Conservation (phyloP, 2,888 invertebrate species). For the Gymnocheta viridis region DNA sequence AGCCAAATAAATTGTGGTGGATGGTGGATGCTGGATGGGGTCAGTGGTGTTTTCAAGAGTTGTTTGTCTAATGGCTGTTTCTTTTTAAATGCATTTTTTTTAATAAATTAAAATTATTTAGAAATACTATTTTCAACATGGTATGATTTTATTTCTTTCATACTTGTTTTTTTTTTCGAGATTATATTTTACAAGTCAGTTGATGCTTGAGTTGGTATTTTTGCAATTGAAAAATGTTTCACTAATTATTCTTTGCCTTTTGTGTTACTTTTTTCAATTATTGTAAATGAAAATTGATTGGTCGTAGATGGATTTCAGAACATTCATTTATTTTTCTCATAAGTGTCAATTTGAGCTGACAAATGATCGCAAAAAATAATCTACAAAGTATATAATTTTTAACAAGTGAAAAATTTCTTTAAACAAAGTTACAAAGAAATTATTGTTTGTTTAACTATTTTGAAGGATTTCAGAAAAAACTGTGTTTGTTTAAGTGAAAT, state of each 20-base stretch:
- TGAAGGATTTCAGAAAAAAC: too few relatives aligned
- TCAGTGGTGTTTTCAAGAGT: not conserved
- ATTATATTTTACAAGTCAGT: not conserved
- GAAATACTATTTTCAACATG: conserved; percentile 21
- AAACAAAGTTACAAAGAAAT: not conserved
- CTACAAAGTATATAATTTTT: not conserved
- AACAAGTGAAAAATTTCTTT: not conserved
- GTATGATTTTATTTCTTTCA: not conserved
- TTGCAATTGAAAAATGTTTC: conserved; percentile 62
- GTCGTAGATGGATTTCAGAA: conserved; percentile 17
- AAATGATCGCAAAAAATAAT: not conserved
- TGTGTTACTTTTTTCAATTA: not conserved
- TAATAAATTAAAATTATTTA: not conserved
- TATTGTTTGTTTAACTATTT: too few relatives aligned
- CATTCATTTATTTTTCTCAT: conserved; percentile 41
- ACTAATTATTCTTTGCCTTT: conserved; percentile 56
- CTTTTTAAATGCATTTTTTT: not conserved
- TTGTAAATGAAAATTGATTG: conserved; percentile 58
- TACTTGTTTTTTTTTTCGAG: not conserved
- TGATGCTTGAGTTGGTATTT: not conserved
- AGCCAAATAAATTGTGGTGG: conserved; percentile 19
- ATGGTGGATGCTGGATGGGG: not conserved
- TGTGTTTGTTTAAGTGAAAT: too few relatives aligned
- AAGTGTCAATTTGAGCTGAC: conserved; percentile 44
- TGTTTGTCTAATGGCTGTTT: conserved; percentile 43